Conservation (phyloP, 92 coral and sea anemone genomes). For the Meandrina meandrites region DNA sequence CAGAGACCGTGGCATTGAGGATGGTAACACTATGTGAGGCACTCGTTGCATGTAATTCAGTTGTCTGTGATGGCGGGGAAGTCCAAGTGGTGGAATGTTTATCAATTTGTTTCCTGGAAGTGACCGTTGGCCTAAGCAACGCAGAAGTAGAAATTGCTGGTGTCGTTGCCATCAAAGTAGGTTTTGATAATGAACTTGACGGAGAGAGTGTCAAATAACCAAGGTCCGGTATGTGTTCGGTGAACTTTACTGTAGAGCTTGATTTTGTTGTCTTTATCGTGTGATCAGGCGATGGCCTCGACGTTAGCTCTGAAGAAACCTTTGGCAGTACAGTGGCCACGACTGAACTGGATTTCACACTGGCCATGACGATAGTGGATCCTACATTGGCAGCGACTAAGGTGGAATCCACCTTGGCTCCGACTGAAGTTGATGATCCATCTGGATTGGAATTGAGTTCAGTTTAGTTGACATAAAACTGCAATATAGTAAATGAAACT, state of each 20-base stretch:
- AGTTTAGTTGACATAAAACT: not conserved
- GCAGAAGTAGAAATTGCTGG: not conserved
- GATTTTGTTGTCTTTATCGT: not conserved
- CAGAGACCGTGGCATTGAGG: not conserved
- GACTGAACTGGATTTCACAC: not conserved
- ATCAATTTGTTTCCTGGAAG: not conserved
- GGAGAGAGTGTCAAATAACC: not conserved
- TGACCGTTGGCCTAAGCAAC: not conserved
- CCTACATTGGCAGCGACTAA: not conserved
- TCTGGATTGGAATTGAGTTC: not conserved
- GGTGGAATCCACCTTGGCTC: not conserved
- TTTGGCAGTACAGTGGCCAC: not conserved
- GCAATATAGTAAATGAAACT: no score
- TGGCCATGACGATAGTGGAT: not conserved
- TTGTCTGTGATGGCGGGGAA: not conserved
- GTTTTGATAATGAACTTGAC: not conserved
- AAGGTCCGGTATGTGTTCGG: not conserved
- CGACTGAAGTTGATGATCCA: constrained; percentile 2
- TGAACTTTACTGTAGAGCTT: not conserved
- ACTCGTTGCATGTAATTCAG: not conserved
- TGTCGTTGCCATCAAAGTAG: not conserved
- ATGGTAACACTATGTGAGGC: not conserved
- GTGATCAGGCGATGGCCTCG: not conserved
- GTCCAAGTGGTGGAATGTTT: not conserved
- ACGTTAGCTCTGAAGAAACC: not conserved